phyloP scores from a whole-genome alignment of 2,797 vertebrate species.

The Sternotherus odoratus region DNA sequence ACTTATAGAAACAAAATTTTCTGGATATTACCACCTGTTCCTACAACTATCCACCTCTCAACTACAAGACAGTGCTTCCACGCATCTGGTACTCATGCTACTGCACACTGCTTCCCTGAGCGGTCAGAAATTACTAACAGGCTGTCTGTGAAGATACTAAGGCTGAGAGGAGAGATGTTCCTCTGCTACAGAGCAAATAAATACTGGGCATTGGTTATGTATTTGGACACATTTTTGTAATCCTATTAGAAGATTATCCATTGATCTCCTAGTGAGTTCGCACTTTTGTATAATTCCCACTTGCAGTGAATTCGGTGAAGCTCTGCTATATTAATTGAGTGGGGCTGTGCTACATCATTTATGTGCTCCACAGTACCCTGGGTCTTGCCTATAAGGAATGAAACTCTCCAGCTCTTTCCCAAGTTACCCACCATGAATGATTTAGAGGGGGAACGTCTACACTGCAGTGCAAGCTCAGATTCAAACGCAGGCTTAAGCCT shows the following conservation, averaged over 20 bases:
- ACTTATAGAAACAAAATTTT: not conserved
- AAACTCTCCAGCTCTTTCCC: not conserved
- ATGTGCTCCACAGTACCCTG: not conserved
- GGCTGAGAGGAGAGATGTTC: not conserved
- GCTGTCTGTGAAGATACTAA: not conserved
- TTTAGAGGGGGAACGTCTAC: not conserved
- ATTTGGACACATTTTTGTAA: not conserved
- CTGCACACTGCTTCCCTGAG: not conserved
- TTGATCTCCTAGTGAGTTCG: not conserved
- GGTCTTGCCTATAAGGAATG: not conserved
- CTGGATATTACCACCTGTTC: not conserved
- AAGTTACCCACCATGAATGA: not conserved
- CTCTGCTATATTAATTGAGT: not conserved
- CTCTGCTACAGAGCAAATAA: not conserved
- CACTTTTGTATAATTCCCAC: not conserved
- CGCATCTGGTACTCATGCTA: not conserved
- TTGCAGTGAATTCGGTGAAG: not conserved
- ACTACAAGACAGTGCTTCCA: not conserved
- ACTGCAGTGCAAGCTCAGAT: not conserved
- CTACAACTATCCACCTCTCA: not conserved
- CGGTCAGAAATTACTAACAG: fast-evolving
- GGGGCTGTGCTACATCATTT: not conserved
- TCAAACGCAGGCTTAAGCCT: not conserved
- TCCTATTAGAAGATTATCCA: not conserved
- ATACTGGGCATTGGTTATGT: not conserved